These are phyloP conservation scores for Temnopleurus reevesii DNA, from an alignment of 53 echinoderm and acorn worm genomes.

Conservation along the genomic window DNA sequence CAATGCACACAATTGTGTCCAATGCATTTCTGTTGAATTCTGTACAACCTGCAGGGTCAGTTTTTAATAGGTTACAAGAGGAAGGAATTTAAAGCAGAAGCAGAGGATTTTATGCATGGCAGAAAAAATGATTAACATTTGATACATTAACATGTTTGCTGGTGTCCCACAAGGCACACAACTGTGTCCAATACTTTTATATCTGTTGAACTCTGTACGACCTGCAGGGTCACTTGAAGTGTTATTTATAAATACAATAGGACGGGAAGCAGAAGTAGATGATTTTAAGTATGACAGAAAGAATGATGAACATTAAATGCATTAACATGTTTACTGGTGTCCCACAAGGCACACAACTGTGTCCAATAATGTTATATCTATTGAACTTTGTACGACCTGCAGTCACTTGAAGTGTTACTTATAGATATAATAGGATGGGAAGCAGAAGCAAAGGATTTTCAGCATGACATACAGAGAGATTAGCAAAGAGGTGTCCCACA, in stretches of 20 bases:
- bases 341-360: too few relatives aligned
- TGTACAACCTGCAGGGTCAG: slow-evolving; percentile 48
- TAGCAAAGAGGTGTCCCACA: too few relatives aligned
- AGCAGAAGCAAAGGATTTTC: slow-evolving; percentile 21
- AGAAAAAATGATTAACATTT: not conserved
- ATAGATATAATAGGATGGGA: slow-evolving; percentile 20
- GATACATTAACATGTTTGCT: too few relatives aligned
- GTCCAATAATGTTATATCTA: too few relatives aligned
- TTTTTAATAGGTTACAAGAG: slow-evolving; percentile 40
- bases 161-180: too few relatives aligned
- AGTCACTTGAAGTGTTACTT: slow-evolving; percentile 59
- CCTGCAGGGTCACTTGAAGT: slow-evolving; percentile 49
- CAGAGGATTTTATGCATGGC: not conserved
- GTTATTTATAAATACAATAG: slow-evolving; percentile 37
- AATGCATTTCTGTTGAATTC: slow-evolving; percentile 41
- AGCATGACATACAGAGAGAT: not conserved
- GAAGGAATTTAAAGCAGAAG: slow-evolving; percentile 41
- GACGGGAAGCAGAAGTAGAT: slow-evolving; percentile 19
- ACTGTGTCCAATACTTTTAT: too few relatives aligned
- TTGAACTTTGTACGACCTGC: slow-evolving; percentile 41
- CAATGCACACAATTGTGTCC: too few relatives aligned
- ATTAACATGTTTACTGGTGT: too few relatives aligned
- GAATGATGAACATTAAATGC: not conserved
- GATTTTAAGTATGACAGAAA: slow-evolving; percentile 17
- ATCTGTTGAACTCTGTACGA: slow-evolving; percentile 46